Percentiles rank a stretch among this genome's conserved stretches.
phyloP scores from a whole-genome alignment of 2,888 invertebrate genomes.

The Agrotis exclamationis region DNA sequence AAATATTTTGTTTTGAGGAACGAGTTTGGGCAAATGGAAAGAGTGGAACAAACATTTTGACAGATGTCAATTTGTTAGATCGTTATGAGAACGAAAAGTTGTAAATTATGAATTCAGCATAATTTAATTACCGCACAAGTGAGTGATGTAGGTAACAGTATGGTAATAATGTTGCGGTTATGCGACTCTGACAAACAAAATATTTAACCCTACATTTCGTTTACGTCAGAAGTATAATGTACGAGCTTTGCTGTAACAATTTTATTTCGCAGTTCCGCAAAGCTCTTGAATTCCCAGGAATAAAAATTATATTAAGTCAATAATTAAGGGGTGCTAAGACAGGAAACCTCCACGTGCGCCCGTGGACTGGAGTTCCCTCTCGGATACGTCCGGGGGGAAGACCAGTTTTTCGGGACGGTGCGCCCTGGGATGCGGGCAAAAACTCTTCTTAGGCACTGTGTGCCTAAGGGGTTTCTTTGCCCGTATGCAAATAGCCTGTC shows the following conservation, averaged over 20 bases:
- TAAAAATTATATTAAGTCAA: constrained; percentile 39
- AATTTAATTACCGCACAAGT: constrained; percentile 27
- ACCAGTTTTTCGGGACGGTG: no score
- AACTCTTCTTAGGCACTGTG: no score
- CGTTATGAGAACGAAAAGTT: constrained; percentile 16
- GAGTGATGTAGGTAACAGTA: constrained; percentile 28
- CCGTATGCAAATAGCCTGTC: no score
- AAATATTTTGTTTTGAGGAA: constrained; percentile 66
- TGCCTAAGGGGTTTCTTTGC: no score
- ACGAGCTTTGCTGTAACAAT: constrained; percentile 6
- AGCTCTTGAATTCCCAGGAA: constrained; percentile 17
- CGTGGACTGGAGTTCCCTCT: no score
- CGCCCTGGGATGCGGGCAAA: no score
- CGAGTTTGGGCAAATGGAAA: constrained; percentile 47
- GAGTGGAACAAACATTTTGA: constrained; percentile 37
- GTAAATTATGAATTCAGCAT: constrained; percentile 37
- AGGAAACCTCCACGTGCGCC: no score
- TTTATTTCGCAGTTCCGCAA: constrained; percentile 21
- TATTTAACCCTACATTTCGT: constrained; percentile 31
- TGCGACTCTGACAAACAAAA: constrained; percentile 41
- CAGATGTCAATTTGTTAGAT: constrained; percentile 40
- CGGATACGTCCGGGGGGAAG: no score
- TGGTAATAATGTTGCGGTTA: constrained; percentile 27
- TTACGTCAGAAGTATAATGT: constrained; percentile 15
- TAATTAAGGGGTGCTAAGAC: no score